These are phyloP conservation scores for Malurus splendens DNA, from an alignment of 2,797 vertebrate genomes.

Conservation along the genomic window DNA sequence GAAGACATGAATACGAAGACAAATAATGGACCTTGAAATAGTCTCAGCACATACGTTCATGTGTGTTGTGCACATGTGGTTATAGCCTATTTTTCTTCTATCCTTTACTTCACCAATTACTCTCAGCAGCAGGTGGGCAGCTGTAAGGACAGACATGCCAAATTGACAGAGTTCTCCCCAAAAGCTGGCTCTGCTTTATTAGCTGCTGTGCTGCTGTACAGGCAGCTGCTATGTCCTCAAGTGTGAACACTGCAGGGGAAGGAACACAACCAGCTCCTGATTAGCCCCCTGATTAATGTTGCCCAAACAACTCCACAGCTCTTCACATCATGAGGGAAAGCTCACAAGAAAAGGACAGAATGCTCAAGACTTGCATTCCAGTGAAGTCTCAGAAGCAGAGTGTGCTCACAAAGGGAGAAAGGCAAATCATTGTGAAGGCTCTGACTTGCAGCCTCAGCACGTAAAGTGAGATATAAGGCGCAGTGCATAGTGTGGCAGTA, in stretches of 20 bases:
- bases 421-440: neutral
- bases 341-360: neutral
- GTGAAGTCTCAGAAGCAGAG: neutral
- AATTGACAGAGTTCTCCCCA: neutral
- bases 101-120: neutral
- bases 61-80: neutral
- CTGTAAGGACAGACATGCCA: neutral
- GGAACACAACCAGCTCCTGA: neutral
- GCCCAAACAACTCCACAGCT: neutral
- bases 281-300: neutral
- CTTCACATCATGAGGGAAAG: rapidly evolving
- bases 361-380: neutral
- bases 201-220: neutral
- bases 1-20: neutral
- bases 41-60: neutral
- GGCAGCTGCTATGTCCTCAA: neutral
- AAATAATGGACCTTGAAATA: neutral
- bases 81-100: neutral
- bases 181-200: neutral
- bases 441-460: neutral
- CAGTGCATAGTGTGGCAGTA: neutral
- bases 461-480: neutral
- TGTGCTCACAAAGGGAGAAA: neutral
- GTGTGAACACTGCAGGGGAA: neutral
- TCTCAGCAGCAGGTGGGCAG: neutral